A percentile compares a stretch with the other conserved stretches of the same genome.
Conservation (phyloP, 2,888 invertebrate genomes). For the Tenthredo scrophulariae region DNA sequence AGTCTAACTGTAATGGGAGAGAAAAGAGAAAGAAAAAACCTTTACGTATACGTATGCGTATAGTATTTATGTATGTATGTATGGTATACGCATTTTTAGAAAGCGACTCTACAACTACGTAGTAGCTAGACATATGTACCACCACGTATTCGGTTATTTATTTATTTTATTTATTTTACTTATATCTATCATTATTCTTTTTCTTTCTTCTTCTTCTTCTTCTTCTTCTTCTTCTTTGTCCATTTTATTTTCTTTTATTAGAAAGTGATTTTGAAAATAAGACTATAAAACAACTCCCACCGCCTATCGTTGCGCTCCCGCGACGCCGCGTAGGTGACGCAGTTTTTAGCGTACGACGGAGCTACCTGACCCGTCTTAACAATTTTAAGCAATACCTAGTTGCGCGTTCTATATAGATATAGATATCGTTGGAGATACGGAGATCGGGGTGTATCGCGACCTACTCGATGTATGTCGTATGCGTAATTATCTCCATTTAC, state of each 20-base stretch:
- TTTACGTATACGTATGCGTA: neutral
- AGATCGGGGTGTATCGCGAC: neutral
- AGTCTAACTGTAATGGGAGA: neutral
- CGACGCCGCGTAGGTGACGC: neutral
- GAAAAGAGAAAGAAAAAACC: neutral
- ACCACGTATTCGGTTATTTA: too few relatives aligned
- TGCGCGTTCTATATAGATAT: neutral
- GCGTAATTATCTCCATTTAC: neutral
- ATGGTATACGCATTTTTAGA: slow-evolving; percentile 27
- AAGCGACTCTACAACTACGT: neutral
- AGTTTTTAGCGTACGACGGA: neutral
- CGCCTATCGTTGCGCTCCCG: neutral
- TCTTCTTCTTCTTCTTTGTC: neutral
- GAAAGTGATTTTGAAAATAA: slow-evolving; percentile 33
- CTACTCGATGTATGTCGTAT: neutral
- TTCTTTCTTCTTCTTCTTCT: neutral
- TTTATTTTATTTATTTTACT: neutral
- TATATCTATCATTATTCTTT: neutral
- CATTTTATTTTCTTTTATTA: neutral
- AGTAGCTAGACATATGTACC: too few relatives aligned
- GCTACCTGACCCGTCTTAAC: slow-evolving; percentile 48
- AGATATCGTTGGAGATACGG: neutral
- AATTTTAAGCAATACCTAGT: slow-evolving; percentile 16
- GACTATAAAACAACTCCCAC: neutral
- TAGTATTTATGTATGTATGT: neutral